A percentile compares a stretch with the other conserved stretches of the same genome.
Evolutionary conservation across 2,888 invertebrate species (phyloP).

Genomic region (Orthonevra nobilis): DNA sequence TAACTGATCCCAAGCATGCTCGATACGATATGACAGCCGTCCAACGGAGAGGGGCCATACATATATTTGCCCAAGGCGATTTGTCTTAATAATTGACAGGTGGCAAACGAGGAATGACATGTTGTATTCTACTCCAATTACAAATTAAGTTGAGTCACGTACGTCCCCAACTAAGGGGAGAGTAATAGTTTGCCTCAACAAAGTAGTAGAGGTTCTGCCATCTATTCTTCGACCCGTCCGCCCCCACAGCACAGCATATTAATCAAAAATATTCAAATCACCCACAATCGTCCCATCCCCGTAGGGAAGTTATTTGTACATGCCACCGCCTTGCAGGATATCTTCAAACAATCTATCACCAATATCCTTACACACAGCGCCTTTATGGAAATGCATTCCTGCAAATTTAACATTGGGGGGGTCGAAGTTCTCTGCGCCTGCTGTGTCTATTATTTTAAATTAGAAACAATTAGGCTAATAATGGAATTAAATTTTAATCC

Average conservation of each 20-base stretch:
- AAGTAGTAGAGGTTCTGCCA: constrained; percentile 20
- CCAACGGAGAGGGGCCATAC: too few relatives aligned
- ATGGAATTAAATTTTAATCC: constrained; percentile 55
- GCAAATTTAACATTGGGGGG: background rate
- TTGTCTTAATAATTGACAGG: constrained; percentile 64
- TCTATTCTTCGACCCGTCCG: constrained; percentile 1
- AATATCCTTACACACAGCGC: too few relatives aligned
- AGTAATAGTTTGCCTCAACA: constrained; percentile 8
- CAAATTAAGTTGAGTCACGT: constrained; percentile 51
- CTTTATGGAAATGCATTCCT: constrained; percentile 1
- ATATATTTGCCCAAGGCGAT: constrained; percentile 32
- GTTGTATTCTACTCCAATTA: constrained; percentile 54
- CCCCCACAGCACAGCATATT: constrained; percentile 8
- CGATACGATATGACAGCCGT: constrained; percentile 6
- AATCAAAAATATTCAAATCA: constrained; percentile 64
- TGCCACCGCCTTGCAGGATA: too few relatives aligned
- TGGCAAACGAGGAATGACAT: constrained; percentile 48
- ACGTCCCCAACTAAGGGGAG: background rate
- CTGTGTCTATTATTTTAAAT: constrained; percentile 61
- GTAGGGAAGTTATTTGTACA: too few relatives aligned
- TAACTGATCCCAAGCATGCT: constrained; percentile 7
- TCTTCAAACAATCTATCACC: too few relatives aligned
- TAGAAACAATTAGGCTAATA: constrained; percentile 68
- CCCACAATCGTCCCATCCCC: too few relatives aligned
- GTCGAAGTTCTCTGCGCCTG: too few relatives aligned